Percentiles rank a stretch among this genome's conserved stretches.
phyloP scores from a whole-genome alignment of 2,888 invertebrate species.

The Apeira syringaria region DNA sequence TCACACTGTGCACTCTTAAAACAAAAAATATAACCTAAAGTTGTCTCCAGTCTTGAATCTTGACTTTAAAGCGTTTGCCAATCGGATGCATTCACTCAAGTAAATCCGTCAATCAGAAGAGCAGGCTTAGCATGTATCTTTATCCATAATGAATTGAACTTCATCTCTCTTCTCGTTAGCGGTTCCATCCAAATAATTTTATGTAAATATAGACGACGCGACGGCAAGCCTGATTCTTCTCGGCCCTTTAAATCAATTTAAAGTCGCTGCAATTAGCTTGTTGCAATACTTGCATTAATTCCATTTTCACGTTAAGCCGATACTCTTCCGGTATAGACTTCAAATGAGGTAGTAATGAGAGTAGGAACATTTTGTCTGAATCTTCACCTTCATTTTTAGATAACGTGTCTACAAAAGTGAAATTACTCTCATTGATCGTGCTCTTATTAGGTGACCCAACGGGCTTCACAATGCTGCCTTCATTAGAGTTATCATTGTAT shows the following conservation, averaged over 20 bases:
- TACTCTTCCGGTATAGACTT: slow-evolving; percentile 66
- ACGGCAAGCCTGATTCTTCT: too few species aligned
- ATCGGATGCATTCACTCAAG: too few species aligned
- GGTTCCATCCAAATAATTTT: too few species aligned
- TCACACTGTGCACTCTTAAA: too few species aligned
- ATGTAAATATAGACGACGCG: too few species aligned
- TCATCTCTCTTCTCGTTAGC: too few species aligned
- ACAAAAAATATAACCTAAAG: too few species aligned
- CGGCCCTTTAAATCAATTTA: slow-evolving; percentile 33
- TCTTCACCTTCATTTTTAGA: slow-evolving; percentile 55
- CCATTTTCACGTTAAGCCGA: slow-evolving; percentile 68
- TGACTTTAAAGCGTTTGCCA: too few species aligned
- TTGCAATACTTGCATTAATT: slow-evolving; percentile 69
- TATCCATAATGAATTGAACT: too few species aligned
- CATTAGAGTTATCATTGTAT: slow-evolving; percentile 40
- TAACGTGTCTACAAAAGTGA: slow-evolving; percentile 62
- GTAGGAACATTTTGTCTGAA: slow-evolving; percentile 65
- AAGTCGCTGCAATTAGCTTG: slow-evolving; percentile 56
- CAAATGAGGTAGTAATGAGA: slow-evolving; percentile 70
- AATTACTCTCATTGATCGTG: slow-evolving; percentile 40
- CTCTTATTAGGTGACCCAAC: slow-evolving; percentile 2
- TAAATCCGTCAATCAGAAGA: too few species aligned
- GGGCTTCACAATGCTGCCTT: slow-evolving; percentile 12
- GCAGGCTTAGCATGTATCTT: too few species aligned
- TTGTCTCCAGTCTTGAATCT: too few species aligned